A percentile compares a stretch with the other conserved stretches of the same genome.
These are phyloP conservation scores for Indicator maculatus DNA, from an alignment of 2,113 vertebrate genomes.

Conservation along the genomic window DNA sequence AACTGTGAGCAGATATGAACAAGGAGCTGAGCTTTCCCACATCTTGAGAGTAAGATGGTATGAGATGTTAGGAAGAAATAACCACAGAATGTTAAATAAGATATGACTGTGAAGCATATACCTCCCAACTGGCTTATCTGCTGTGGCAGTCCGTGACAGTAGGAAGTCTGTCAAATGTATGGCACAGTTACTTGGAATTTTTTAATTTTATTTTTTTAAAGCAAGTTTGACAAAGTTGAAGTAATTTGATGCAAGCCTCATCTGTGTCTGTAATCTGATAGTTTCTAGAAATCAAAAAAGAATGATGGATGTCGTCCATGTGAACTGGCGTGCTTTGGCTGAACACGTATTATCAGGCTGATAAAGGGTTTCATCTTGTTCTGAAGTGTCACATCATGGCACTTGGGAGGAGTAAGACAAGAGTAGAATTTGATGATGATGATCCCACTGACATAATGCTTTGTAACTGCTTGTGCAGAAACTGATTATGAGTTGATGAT, in stretches of 20 bases:
- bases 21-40: not conserved
- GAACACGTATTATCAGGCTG: not conserved
- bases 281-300: not conserved
- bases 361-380: not conserved
- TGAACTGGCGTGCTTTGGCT: not conserved
- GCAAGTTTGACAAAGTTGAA: not conserved
- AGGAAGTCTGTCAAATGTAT: not conserved
- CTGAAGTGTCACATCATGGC: not conserved
- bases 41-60: not conserved
- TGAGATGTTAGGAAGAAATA: not conserved
- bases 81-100: not conserved
- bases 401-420: not conserved
- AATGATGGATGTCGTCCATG: not conserved
- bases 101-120: not conserved
- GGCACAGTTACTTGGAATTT: not conserved
- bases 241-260: not conserved
- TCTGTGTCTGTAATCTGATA: not conserved
- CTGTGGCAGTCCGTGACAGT: not conserved
- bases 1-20: not conserved
- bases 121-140: not conserved
- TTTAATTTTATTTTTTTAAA: too few relatives aligned
- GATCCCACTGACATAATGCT: not conserved
- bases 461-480: not conserved
- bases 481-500: not conserved
- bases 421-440: not conserved